Percentiles rank a stretch among this genome's conserved stretches.
phyloP scores from a whole-genome alignment of 2,888 invertebrate species.

The Apamea crenata region DNA sequence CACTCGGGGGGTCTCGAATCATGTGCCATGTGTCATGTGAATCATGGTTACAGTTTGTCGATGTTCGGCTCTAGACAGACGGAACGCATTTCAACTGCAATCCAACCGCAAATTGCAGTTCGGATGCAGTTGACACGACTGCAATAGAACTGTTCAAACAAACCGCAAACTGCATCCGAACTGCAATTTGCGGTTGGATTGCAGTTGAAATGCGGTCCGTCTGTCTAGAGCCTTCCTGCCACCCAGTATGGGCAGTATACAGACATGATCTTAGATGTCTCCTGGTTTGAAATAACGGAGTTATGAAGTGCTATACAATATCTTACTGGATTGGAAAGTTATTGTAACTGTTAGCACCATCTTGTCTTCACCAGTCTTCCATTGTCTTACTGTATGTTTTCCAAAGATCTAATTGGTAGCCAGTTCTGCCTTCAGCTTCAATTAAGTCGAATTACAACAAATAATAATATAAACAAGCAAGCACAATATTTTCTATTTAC shows the following conservation, averaged over 20 bases:
- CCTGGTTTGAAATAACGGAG: neutral
- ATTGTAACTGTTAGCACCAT: neutral
- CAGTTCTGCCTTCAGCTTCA: conserved; percentile 4
- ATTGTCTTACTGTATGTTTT: conserved; percentile 30
- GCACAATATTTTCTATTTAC: conserved; percentile 21
- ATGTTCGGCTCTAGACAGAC: no score
- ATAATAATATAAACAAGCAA: neutral
- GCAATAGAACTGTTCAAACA: no score
- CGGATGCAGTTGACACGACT: no score
- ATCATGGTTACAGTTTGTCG: no score
- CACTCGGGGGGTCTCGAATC: no score
- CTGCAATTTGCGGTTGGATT: no score
- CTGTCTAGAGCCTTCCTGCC: no score
- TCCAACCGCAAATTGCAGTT: no score
- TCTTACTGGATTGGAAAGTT: neutral
- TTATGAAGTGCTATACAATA: neutral
- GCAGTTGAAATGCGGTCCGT: no score
- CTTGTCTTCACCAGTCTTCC: conserved; percentile 49
- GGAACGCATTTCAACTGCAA: no score
- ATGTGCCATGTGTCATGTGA: no score
- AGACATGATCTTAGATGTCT: neutral
- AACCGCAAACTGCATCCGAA: no score
- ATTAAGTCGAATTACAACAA: neutral
- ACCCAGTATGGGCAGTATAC: neutral
- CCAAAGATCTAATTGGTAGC: neutral